phyloP scores from a whole-genome alignment of 1,140 invertebrate genomes.

The Caenorhabditis tropicalis region DNA sequence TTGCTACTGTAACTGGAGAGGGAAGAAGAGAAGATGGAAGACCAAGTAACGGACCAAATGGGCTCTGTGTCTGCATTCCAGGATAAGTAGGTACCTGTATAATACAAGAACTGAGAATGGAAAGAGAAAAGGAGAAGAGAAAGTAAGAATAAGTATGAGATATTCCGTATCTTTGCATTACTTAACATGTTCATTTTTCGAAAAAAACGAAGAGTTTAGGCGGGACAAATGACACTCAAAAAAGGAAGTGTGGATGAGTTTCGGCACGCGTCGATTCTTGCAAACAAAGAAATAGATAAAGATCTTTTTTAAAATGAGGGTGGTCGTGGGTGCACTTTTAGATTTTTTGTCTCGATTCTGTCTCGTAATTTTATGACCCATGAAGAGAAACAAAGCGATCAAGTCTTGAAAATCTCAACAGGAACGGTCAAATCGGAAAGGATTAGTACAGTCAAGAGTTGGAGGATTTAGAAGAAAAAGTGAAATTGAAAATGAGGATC shows the following conservation, averaged over 20 bases:
- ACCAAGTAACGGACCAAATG: constrained; percentile 17
- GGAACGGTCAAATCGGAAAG: neutral
- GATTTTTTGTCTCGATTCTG: constrained; percentile 26
- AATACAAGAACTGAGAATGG: neutral
- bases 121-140: neutral
- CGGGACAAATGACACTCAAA: neutral
- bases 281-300: constrained; percentile 37
- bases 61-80: constrained; percentile 33
- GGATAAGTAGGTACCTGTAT: constrained; percentile 1
- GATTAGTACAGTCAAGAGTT: constrained; percentile 21
- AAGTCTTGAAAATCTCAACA: neutral
- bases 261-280: constrained; percentile 36
- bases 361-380: constrained; percentile 29
- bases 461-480: neutral
- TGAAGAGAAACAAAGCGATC: neutral
- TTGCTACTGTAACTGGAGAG: constrained; percentile 9
- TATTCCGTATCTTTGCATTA: neutral
- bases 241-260: constrained; percentile 30
- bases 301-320: constrained; percentile 38
- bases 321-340: constrained; percentile 35
- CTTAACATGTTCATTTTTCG: neutral
- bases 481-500: neutral
- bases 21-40: neutral
- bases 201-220: neutral
- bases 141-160: too few species aligned